A percentile compares a stretch with the other conserved stretches of the same genome.
These are phyloP conservation scores for Trissolcus japonicus DNA, from an alignment of 2,888 invertebrate species.

Conservation along the genomic window DNA sequence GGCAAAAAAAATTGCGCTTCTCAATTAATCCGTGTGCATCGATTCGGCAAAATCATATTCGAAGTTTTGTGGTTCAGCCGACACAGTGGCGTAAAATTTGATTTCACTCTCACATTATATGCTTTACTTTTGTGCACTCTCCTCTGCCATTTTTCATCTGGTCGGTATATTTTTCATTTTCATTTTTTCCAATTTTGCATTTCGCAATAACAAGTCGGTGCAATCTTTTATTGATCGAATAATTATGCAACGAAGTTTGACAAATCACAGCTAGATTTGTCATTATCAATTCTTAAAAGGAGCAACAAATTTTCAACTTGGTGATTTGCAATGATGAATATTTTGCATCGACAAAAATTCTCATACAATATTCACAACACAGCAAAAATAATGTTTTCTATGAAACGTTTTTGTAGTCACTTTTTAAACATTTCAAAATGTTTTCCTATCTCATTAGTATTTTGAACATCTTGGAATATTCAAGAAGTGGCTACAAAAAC, in stretches of 20 bases:
- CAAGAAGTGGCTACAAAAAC: too few species aligned
- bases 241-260: not conserved
- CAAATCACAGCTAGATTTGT: not conserved
- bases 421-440: too few species aligned
- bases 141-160: not conserved
- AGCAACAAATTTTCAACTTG: too few species aligned
- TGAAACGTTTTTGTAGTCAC: too few species aligned
- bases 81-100: slow-evolving; percentile 51
- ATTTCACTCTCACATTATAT: slow-evolving; percentile 31
- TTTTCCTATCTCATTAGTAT: too few species aligned
- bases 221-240: slow-evolving; percentile 15
- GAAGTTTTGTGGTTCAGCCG: slow-evolving; percentile 39
- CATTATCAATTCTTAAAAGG: too few species aligned
- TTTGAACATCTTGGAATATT: too few species aligned
- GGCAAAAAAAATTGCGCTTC: slow-evolving; percentile 36
- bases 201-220: slow-evolving; percentile 9
- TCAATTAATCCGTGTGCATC: slow-evolving; percentile 49
- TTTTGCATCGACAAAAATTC: too few species aligned
- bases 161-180: slow-evolving; percentile 19
- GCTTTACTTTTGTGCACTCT: slow-evolving; percentile 1
- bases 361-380: too few species aligned
- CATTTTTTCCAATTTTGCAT: slow-evolving; percentile 24
- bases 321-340: too few species aligned
- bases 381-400: too few species aligned
- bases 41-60: slow-evolving; percentile 55